Conservation (phyloP, 2,113 vertebrate species). For the Macroglossus sobrinus region DNA sequence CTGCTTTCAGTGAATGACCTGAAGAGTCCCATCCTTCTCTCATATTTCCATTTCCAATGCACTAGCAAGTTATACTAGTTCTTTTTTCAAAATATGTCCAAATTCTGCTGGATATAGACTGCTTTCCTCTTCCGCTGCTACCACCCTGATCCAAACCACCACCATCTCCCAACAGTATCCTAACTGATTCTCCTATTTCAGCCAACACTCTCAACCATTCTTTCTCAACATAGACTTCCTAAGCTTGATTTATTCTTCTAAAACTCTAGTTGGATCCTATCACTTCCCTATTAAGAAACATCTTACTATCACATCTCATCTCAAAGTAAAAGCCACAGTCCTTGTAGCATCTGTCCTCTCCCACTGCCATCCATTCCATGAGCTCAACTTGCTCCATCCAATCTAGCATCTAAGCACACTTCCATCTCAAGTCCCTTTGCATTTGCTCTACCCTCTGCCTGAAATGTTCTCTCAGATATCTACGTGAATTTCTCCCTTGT, state of each 20-base stretch:
- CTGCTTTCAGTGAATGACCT: neutral
- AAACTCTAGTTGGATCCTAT: neutral
- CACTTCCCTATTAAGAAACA: neutral
- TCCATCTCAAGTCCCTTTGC: neutral
- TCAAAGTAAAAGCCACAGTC: neutral
- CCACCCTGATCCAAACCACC: neutral
- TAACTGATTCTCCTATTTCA: neutral
- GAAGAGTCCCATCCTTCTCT: neutral
- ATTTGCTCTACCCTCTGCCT: neutral
- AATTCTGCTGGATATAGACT: neutral
- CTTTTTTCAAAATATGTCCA: neutral
- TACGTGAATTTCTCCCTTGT: neutral
- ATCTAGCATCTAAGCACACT: neutral
- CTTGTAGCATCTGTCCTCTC: neutral
- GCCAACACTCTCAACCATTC: neutral
- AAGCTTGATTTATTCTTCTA: neutral
- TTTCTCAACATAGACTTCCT: neutral
- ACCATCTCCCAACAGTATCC: neutral
- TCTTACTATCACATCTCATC: neutral
- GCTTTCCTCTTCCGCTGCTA: neutral
- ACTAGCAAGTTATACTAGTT: neutral
- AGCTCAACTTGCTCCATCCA: neutral
- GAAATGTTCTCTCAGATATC: neutral
- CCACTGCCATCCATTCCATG: too few relatives aligned
- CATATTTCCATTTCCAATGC: neutral